phyloP scores from a whole-genome alignment of 2,888 invertebrate genomes.

The Mechanitis messenoides region DNA sequence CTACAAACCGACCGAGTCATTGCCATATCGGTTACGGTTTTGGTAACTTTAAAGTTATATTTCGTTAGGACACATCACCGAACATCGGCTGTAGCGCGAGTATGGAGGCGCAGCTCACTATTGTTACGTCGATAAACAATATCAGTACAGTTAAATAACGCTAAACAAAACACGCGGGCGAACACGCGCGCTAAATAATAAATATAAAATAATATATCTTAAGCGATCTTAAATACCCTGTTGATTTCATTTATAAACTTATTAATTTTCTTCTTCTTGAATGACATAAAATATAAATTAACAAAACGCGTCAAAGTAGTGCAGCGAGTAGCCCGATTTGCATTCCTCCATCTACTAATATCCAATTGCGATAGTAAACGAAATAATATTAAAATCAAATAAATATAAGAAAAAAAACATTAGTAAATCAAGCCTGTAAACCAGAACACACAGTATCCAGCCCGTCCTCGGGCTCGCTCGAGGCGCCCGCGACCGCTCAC shows the following conservation, averaged over 20 bases:
- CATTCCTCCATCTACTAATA: constrained; percentile 14
- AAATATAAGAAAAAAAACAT: not conserved
- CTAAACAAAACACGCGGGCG: constrained; percentile 47
- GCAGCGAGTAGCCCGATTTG: constrained; percentile 34
- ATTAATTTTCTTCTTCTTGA: constrained; percentile 46
- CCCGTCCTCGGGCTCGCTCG: constrained; percentile 18
- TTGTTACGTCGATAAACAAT: constrained; percentile 36
- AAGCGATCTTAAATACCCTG: constrained; percentile 77
- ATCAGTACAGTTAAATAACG: constrained; percentile 46
- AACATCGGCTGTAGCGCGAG: constrained; percentile 7
- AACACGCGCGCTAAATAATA: constrained; percentile 52
- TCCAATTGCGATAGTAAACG: constrained; percentile 3
- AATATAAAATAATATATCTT: constrained; percentile 73
- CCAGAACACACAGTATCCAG: constrained; percentile 1
- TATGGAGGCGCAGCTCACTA: constrained; percentile 13
- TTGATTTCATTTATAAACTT: constrained; percentile 65
- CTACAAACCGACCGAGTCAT: not conserved
- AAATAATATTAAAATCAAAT: too few relatives aligned
- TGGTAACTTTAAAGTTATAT: constrained; percentile 1
- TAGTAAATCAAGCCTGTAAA: constrained; percentile 1
- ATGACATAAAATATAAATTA: constrained; percentile 44
- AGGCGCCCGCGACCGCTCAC: constrained; percentile 35
- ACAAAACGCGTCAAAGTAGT: constrained; percentile 34
- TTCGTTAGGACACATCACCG: not conserved
- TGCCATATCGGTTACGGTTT: not conserved